Percentiles rank a stretch among this genome's conserved stretches.
phyloP scores from a whole-genome alignment of 2,888 invertebrate species.

The Catocala fraxini region DNA sequence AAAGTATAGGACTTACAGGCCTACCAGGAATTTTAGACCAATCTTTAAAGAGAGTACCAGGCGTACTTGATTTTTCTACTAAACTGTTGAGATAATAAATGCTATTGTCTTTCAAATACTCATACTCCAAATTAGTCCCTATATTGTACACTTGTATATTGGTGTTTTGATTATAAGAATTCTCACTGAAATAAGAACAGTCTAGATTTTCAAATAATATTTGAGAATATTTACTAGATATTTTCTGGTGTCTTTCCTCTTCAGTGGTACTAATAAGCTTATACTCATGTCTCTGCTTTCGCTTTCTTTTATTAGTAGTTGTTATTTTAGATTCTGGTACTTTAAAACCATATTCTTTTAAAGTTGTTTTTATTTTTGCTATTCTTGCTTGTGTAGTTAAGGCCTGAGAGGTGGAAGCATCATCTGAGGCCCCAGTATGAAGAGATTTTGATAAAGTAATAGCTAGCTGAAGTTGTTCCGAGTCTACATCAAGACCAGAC shows the following conservation, averaged over 20 bases:
- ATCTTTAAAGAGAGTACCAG: constrained; percentile 86
- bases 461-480: constrained; percentile 90
- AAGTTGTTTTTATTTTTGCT: constrained; percentile 80
- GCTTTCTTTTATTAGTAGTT: constrained; percentile 50
- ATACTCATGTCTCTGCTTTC: constrained; percentile 61
- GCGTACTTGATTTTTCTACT: constrained; percentile 72
- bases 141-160: constrained; percentile 58
- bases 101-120: constrained; percentile 60
- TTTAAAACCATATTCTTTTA: constrained; percentile 89
- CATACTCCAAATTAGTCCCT: constrained; percentile 66
- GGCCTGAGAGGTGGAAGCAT: constrained; percentile 38
- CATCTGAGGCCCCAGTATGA: constrained; percentile 41
- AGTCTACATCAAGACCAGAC: constrained; percentile 86
- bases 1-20: constrained; percentile 83
- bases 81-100: constrained; percentile 82
- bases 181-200: constrained; percentile 19
- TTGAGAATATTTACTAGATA: constrained; percentile 71
- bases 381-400: constrained; percentile 64
- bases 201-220: constrained; percentile 64
- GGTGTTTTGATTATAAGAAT: constrained; percentile 20
- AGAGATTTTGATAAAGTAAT: constrained; percentile 90
- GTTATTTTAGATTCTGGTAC: constrained; percentile 68
- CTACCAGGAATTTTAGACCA: constrained; percentile 90
- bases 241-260: constrained; percentile 68
- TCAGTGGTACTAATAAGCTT: constrained; percentile 66